Percentiles rank a stretch among this genome's conserved stretches.
Evolutionary conservation across 2,113 vertebrate genomes (phyloP).

Genomic region (cat (Felis catus)): DNA sequence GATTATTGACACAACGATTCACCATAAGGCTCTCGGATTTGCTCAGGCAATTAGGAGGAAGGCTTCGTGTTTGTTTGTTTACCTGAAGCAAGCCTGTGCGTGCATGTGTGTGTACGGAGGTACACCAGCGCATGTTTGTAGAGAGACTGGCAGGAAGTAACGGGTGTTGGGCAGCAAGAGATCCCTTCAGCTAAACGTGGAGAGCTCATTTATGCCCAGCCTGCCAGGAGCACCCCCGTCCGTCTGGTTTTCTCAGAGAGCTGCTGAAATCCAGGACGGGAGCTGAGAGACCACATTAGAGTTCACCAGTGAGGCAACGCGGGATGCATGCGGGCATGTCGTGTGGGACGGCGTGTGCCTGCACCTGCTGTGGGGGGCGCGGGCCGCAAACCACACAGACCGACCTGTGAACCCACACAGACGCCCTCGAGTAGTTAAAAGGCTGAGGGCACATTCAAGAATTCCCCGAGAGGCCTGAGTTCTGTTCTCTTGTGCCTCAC

Average conservation of each 20-base stretch:
- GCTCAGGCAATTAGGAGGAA: background rate
- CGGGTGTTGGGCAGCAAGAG: fast-evolving
- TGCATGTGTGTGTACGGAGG: background rate
- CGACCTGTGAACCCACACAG: fast-evolving
- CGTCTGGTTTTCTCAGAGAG: too few species aligned
- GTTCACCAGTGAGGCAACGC: fast-evolving
- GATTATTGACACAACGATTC: too few species aligned
- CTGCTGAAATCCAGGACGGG: background rate
- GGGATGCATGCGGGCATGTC: background rate
- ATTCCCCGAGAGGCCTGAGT: fast-evolving
- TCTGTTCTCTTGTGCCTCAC: fast-evolving
- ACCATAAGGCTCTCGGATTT: background rate
- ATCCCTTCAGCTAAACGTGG: fast-evolving
- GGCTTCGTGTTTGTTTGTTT: background rate
- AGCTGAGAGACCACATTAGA: fast-evolving
- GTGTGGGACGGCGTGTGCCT: background rate
- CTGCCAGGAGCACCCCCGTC: fast-evolving
- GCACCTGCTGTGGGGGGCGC: fast-evolving
- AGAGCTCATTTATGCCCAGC: fast-evolving
- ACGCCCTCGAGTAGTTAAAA: fast-evolving
- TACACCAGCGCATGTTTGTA: fast-evolving
- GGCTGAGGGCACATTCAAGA: fast-evolving
- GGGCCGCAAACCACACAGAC: fast-evolving
- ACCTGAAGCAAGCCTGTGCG: background rate
- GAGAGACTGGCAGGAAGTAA: fast-evolving